Base-by-base conservation (phyloP, 2,797 vertebrate genomes). In the Phalanger gymnotis region DNA sequence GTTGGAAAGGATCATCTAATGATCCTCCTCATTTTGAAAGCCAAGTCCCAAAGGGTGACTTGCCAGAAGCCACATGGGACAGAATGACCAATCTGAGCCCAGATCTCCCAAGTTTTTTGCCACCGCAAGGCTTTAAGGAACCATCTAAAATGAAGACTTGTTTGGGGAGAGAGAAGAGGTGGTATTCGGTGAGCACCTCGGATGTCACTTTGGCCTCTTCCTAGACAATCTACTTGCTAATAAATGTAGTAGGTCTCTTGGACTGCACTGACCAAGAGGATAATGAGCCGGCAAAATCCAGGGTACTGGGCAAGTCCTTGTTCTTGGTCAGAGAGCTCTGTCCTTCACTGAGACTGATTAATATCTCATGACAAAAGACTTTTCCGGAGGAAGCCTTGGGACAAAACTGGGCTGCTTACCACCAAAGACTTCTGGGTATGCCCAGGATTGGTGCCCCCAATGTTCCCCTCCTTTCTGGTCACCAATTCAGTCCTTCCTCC, bases 401-500 rank as follows among this genome's bases (percentile, higher is more conserved):
- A 91, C 19, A 73, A 19, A 34, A 90, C 91, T 90, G 56, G 91
- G 47, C 94, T 61, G 22, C 56, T 51, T 66, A 19, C 55, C 94
- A 73, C 52, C 3, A 9, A 81, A 51, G 57, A 92, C 91, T 51
- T 73, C 87, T 9, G n/a, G 93, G 30, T 0, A 31, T n/a, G 94
- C 94, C 96, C 54, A 0, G 54, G 93, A 93, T 90, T 57, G n/a
- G 5, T 5, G 19, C 7, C 51, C 87, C 91, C 3, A 91, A 91
- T 58, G 4, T 25, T 93, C 94, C 92, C 91, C 93, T 91, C 92
- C 93, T 91, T 56, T 34, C 94, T 52, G 4, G 90, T 57, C 93
- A 92, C 94, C 96, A 94, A 53, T 5, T 87, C 87, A 0, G 51
- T 94, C 87, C 90, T 55, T 66, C 90, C 95, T 93, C 94, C 91